Evolutionary conservation across 1,140 invertebrate genomes (phyloP), one percentile per base, ranked within the genome.

Genomic region (Cylas formicarius): DNA sequence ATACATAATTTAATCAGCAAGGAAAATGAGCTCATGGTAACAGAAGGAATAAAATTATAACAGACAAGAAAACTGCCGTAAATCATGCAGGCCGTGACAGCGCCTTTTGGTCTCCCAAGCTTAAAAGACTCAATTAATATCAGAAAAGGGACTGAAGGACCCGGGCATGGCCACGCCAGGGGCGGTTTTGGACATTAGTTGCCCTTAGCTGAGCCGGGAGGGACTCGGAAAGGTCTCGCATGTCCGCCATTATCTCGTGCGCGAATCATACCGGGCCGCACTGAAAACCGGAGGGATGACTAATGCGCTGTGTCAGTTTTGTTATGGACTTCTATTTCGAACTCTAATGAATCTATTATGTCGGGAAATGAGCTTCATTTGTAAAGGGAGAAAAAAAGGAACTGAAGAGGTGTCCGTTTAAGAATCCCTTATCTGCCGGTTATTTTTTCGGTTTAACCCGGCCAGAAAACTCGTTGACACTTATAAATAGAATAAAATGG

Each of bases 81-180:
- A 49, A 49, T 49, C 47, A 49, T 49, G 34, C 21, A 11, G 22
- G 18, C 27, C 29, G 24, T 52, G 50, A 52, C 54, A 40, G 46
- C 29, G 37, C 35, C 44, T 46, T 44, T 46, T 46, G 44, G 44
- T 46, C 44, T n/a, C 20, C 36, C 20, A 21, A 33, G 45, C 45
- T 39, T 39, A 40, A 41, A 62, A 60, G 59, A 57, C 61, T 62
- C 61, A 61, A 61, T 62, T 62, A 62, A 61, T 61, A 61, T 55
- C 48, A 47, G 50, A 41, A 49, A 48, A 44, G 39, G 35, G 38
- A 16, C 13, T 20, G 29, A 26, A 33, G 31, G 47, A 46, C 42
- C 45, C 49, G 48, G 35, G 29, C 43, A 57, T 60, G 60, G 57
- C 52, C 50, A 55, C 42, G 37, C 39, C 38, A 39, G 49, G 50